Evolutionary conservation across 2,888 invertebrate genomes (phyloP), one percentile per base, ranked within the genome.

Genomic region (Caenorhabditis sulstoni): DNA sequence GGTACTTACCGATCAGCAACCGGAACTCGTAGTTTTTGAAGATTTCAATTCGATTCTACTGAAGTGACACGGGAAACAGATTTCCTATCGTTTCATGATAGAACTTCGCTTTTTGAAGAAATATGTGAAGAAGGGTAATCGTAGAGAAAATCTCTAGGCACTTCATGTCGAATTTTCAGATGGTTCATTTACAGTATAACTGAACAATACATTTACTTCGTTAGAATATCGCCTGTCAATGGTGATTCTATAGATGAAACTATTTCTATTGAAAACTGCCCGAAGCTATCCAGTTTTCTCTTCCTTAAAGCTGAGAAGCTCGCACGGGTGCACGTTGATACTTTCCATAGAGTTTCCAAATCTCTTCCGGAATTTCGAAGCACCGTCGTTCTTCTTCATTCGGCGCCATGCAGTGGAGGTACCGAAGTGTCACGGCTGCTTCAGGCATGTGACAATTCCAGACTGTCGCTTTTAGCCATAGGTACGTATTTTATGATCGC

Each of bases 131-230:
- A 73, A 47, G 73, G 74, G 79, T 78, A 29, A 44, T 41, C n/a
- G n/a, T n/a, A n/a, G n/a, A n/a, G n/a, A n/a, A n/a, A n/a, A n/a
- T 50, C 57, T 57, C 18, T 12, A 29, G 18, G 3, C 14, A 18
- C 41, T 29, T 16, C 47, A 35, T 22, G n/a, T 50, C 50, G 14
- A 3, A 23, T 58, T 67, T 80, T 18, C 55, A 83, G 83, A 18
- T 83, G 83, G 83, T 79, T 77, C 55, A 81, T 83, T 53, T 81
- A 83, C 57, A 66, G 39, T 41, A 79, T 83, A 20, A 79, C 76
- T 11, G 74, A 77, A 7, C 53, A 68, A 23, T 83, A 81, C 23
- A 61, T 83, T 22, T 83, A 83, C 41, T 58, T 83, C 9, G 77
- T 76, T 1, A 64, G 66, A 49, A 29, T 75, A 39, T 47, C 66